Evolutionary conservation across 2,888 invertebrate genomes (phyloP).

Genomic region (Phyllotreta striolata): DNA sequence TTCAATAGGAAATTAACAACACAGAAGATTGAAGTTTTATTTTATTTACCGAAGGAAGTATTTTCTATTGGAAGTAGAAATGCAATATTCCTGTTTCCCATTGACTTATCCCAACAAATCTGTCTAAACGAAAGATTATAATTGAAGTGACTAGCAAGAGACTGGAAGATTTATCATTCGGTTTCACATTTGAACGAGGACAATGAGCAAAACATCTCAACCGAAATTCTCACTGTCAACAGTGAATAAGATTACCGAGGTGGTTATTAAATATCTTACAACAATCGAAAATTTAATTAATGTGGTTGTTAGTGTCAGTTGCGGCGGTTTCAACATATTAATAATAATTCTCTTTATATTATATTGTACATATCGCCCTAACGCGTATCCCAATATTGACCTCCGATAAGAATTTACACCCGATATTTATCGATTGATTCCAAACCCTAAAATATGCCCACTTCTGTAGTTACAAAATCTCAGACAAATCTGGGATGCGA

Average conservation of each 20-base stretch:
- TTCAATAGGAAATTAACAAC: too few relatives aligned
- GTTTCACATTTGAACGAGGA: conserved; percentile 5
- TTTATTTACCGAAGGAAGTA: too few relatives aligned
- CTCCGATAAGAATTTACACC: too few relatives aligned
- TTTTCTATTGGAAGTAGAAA: too few relatives aligned
- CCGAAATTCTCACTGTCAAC: conserved; percentile 20
- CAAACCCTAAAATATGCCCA: conserved; percentile 2
- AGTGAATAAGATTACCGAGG: conserved; percentile 11
- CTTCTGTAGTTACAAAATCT: conserved; percentile 1
- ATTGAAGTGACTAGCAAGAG: conserved; percentile 1
- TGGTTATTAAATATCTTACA: conserved; percentile 21
- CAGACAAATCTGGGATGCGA: conserved; percentile 3
- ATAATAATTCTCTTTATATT: too few relatives aligned
- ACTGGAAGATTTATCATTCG: conserved; percentile 20
- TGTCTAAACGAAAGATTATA: conserved; percentile 8
- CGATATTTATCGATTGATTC: conserved; percentile 4
- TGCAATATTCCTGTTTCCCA: too few relatives aligned
- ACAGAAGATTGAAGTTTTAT: too few relatives aligned
- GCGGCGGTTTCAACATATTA: too few relatives aligned
- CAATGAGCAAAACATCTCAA: conserved; percentile 14
- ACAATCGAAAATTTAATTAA: conserved; percentile 27
- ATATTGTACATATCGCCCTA: too few relatives aligned
- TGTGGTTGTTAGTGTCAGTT: not conserved
- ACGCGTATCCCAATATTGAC: too few relatives aligned
- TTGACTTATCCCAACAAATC: too few relatives aligned